These are phyloP conservation scores for Gadus chalcogrammus DNA, from an alignment of 2,113 vertebrate genomes.

Conservation along the genomic window DNA sequence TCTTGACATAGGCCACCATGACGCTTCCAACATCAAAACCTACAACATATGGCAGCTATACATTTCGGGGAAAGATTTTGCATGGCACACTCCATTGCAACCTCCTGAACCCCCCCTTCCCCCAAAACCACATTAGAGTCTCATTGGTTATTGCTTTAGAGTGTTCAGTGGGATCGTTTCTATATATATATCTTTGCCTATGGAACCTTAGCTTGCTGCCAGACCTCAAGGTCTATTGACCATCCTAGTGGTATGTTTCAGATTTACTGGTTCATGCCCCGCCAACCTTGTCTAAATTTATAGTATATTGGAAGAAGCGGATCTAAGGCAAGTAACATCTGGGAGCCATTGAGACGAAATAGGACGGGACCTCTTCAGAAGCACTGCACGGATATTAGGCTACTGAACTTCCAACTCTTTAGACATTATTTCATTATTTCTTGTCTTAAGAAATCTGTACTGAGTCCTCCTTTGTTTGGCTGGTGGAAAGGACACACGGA, in stretches of 20 bases:
- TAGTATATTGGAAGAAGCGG: slow-evolving; percentile 36
- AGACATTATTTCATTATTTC: slow-evolving; percentile 2
- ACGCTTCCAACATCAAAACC: not conserved
- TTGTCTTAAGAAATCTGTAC: too few relatives aligned
- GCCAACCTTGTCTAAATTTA: slow-evolving; percentile 53
- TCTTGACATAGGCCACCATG: not conserved
- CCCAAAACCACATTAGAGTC: slow-evolving; percentile 6
- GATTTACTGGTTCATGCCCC: slow-evolving; percentile 56
- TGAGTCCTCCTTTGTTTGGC: too few relatives aligned
- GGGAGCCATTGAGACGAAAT: slow-evolving; percentile 54
- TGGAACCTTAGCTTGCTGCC: not conserved
- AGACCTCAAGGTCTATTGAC: slow-evolving; percentile 38
- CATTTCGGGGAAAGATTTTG: not conserved
- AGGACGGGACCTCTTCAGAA: slow-evolving; percentile 39
- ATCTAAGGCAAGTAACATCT: slow-evolving; percentile 61
- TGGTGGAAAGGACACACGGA: too few relatives aligned
- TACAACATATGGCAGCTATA: not conserved
- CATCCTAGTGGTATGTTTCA: slow-evolving; percentile 56
- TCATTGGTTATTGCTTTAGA: slow-evolving; percentile 35
- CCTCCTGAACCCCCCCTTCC: slow-evolving; percentile 8
- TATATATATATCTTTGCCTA: slow-evolving; percentile 49
- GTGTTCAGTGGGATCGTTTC: slow-evolving; percentile 42
- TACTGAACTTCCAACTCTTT: slow-evolving; percentile 27
- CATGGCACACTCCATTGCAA: slow-evolving; percentile 11
- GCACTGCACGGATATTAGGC: slow-evolving; percentile 28